These are phyloP conservation scores for Blastomussa wellsi DNA, from an alignment of 92 coral and sea anemone species.

Conservation along the genomic window DNA sequence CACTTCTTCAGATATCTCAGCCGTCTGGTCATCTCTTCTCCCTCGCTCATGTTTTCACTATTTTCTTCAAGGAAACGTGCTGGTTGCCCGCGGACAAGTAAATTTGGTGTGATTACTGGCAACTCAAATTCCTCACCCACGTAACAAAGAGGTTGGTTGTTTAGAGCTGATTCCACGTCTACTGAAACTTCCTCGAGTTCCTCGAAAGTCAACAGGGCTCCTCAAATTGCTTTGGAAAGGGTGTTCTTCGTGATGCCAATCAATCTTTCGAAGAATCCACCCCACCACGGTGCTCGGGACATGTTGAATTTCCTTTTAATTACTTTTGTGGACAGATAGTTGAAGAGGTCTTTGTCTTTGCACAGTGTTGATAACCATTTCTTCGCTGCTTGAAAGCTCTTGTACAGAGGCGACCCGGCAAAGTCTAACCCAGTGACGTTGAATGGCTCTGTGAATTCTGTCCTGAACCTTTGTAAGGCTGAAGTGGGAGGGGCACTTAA, in stretches of 20 bases:
- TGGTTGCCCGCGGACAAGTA: slow-evolving; percentile 65
- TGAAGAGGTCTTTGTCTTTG: slow-evolving; percentile 47
- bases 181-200: slow-evolving; percentile 58
- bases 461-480: slow-evolving; percentile 42
- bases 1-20: slow-evolving; percentile 28
- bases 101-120: slow-evolving; percentile 62
- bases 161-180: slow-evolving; percentile 63
- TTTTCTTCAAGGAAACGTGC: slow-evolving; percentile 46
- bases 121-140: slow-evolving; percentile 54
- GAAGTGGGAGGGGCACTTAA: slow-evolving; percentile 14
- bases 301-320: slow-evolving; percentile 62
- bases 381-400: slow-evolving; percentile 37
- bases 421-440: slow-evolving; percentile 61
- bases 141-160: slow-evolving; percentile 72
- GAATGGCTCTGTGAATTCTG: slow-evolving; percentile 53
- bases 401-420: slow-evolving; percentile 57
- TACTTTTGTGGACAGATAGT: slow-evolving; percentile 49
- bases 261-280: slow-evolving; percentile 67
- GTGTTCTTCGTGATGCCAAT: slow-evolving; percentile 65
- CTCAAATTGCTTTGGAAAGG: slow-evolving; percentile 63
- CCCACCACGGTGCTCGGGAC: slow-evolving; percentile 76
- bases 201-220: slow-evolving; percentile 43
- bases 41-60: slow-evolving; percentile 34
- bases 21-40: slow-evolving; percentile 40
- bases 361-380: slow-evolving; percentile 38